A percentile compares a stretch with the other conserved stretches of the same genome.
Conservation (phyloP, 2,888 invertebrate genomes). For the Chrysodeixis includens region DNA sequence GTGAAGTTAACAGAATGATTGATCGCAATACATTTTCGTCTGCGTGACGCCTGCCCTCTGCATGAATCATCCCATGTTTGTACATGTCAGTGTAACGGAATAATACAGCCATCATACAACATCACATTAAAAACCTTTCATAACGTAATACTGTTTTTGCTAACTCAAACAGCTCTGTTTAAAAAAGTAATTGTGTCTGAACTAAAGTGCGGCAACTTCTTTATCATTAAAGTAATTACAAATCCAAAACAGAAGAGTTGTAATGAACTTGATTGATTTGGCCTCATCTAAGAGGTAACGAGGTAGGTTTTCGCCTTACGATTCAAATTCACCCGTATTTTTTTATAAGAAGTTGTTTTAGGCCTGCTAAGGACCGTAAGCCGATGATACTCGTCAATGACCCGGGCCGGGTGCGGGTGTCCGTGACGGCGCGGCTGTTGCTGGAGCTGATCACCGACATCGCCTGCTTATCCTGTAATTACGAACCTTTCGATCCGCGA, state of each 20-base stretch:
- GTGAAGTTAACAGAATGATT: neutral
- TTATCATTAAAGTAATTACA: neutral
- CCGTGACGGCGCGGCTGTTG: conserved; percentile 4
- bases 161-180: too few relatives aligned
- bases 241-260: too few relatives aligned
- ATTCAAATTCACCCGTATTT: neutral
- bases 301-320: neutral
- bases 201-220: neutral
- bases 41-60: neutral
- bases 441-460: conserved; percentile 25
- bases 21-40: neutral
- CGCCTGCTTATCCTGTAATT: conserved; percentile 20
- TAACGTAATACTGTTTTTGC: neutral
- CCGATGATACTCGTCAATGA: neutral
- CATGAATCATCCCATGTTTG: neutral
- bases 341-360: neutral
- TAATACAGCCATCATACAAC: neutral
- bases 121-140: neutral
- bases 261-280: too few relatives aligned
- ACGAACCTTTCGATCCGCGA: conserved; percentile 26
- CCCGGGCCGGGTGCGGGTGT: neutral
- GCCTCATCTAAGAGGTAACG: too few relatives aligned
- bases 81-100: neutral
- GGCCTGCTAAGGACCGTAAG: neutral
- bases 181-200: neutral